These are phyloP conservation scores for Oscheius onirici DNA, from an alignment of 2,888 invertebrate species.

Conservation along the genomic window DNA sequence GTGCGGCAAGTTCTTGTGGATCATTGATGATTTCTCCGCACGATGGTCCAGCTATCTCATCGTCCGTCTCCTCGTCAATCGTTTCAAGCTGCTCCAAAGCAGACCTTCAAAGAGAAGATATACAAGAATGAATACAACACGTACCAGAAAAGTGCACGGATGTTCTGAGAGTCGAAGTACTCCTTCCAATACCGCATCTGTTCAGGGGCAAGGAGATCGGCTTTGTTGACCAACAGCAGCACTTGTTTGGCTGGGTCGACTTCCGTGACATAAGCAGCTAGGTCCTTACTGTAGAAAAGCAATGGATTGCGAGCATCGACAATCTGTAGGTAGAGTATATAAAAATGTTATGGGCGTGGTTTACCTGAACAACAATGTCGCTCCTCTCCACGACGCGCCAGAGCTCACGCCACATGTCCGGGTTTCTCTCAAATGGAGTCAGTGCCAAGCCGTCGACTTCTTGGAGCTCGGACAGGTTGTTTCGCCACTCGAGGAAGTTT, in stretches of 20 bases:
- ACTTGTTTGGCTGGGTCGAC: conserved; percentile 81
- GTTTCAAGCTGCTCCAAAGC: conserved; percentile 41
- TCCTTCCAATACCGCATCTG: conserved; percentile 77
- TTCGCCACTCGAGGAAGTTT: conserved; percentile 89
- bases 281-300: conserved; percentile 89
- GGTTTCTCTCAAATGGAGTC: conserved; percentile 96
- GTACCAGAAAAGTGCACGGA: conserved; percentile 87
- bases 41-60: conserved; percentile 37
- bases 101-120: conserved; percentile 39
- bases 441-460: conserved; percentile 81
- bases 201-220: conserved; percentile 85
- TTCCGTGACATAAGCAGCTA: conserved; percentile 86
- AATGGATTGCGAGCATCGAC: conserved; percentile 96
- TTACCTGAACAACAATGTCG: conserved; percentile 71
- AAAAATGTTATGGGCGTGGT: neutral
- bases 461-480: conserved; percentile 79
- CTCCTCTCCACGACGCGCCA: conserved; percentile 96
- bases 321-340: conserved; percentile 78
- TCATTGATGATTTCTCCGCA: conserved; percentile 73
- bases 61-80: conserved; percentile 34
- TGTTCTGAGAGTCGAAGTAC: conserved; percentile 75
- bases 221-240: conserved; percentile 91
- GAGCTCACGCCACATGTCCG: conserved; percentile 96
- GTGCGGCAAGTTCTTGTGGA: conserved; percentile 80
- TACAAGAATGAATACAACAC: neutral